These are phyloP conservation scores for Ramphastos sulfuratus DNA, from an alignment of 2,113 vertebrate species.

Conservation along the genomic window DNA sequence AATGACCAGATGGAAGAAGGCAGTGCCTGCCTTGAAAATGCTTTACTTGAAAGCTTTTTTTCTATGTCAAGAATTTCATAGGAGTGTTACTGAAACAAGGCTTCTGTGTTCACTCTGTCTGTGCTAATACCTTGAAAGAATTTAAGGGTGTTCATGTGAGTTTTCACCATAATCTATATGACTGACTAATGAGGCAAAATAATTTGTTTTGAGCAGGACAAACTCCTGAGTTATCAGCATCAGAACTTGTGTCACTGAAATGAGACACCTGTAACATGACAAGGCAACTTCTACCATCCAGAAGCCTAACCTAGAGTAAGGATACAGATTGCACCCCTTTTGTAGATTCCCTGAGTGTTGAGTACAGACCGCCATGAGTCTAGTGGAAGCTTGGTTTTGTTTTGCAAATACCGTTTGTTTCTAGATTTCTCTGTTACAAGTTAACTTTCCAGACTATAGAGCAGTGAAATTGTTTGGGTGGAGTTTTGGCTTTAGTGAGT, in stretches of 20 bases:
- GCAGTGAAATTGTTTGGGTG: not conserved
- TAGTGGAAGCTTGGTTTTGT: not conserved
- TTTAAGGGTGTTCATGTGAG: constrained; percentile 10
- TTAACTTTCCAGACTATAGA: not conserved
- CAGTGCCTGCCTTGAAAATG: not conserved
- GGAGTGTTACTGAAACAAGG: not conserved
- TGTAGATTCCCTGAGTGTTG: accelerated
- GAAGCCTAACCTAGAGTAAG: not conserved
- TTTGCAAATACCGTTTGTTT: not conserved
- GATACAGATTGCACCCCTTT: not conserved
- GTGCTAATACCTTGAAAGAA: constrained; percentile 42
- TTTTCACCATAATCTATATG: not conserved
- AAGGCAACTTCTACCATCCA: not conserved
- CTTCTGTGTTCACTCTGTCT: constrained; percentile 28
- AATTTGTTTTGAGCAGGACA: not conserved
- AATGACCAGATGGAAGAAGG: not conserved
- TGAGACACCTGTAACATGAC: not conserved
- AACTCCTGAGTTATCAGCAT: not conserved
- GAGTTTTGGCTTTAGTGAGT: not conserved
- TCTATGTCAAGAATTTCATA: constrained; percentile 19
- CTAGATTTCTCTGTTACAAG: not conserved
- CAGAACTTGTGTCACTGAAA: not conserved
- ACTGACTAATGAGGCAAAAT: not conserved
- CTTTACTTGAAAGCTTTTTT: constrained; percentile 10
- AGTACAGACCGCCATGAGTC: not conserved